Evolutionary conservation across 1,140 invertebrate genomes (phyloP).

Genomic region (Venturia canescens): DNA sequence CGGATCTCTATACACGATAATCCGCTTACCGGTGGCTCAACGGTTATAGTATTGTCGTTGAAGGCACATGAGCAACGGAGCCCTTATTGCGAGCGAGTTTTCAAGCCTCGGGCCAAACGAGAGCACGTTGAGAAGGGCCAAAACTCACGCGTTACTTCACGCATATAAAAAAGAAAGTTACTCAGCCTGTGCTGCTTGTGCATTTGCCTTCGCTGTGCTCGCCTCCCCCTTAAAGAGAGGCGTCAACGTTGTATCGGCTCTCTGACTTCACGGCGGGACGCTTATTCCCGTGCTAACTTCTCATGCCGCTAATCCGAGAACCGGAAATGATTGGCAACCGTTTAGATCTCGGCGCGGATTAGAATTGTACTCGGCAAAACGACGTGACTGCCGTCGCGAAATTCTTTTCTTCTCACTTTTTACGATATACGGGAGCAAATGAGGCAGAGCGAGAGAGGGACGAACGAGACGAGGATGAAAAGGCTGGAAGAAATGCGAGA

Average conservation of each 20-base stretch:
- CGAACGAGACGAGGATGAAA: background rate
- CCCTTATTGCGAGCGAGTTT: slow-evolving; percentile 42
- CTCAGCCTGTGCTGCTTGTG: slow-evolving; percentile 2
- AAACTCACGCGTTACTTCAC: slow-evolving; percentile 3
- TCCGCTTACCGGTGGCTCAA: slow-evolving; percentile 69
- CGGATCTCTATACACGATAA: slow-evolving; percentile 62
- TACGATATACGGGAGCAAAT: background rate
- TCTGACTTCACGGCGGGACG: slow-evolving; percentile 64
- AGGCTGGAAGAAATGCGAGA: slow-evolving; percentile 35
- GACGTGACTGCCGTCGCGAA: slow-evolving; percentile 26
- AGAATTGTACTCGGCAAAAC: slow-evolving; percentile 62
- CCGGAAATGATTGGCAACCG: slow-evolving; percentile 78
- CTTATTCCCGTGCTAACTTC: slow-evolving; percentile 11
- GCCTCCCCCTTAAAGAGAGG: slow-evolving; percentile 17
- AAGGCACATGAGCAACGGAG: background rate
- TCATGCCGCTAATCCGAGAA: slow-evolving; percentile 72
- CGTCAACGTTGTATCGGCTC: slow-evolving; percentile 34
- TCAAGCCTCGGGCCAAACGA: slow-evolving; percentile 14
- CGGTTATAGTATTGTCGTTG: slow-evolving; percentile 42
- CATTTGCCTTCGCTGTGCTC: background rate
- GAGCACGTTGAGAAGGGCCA: background rate
- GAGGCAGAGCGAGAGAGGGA: background rate
- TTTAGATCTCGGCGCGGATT: slow-evolving; percentile 74
- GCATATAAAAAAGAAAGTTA: background rate
- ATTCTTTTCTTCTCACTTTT: slow-evolving; percentile 15